Percentiles rank a stretch among this genome's conserved stretches.
Conservation (phyloP, 23 tunicate species). For the Oikopleura dioica region DNA sequence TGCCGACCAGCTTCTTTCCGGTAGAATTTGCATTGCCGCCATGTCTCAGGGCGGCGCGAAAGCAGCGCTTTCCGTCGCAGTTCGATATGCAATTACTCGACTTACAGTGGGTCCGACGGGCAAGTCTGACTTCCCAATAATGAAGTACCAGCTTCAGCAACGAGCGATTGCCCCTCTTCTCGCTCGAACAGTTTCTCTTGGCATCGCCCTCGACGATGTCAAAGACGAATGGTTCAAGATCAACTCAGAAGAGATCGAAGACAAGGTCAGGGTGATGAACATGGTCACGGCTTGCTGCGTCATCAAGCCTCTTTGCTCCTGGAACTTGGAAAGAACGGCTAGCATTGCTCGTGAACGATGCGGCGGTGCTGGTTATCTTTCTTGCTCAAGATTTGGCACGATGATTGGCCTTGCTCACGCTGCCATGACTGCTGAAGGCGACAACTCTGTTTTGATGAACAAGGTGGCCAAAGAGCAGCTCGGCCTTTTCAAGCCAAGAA, state of each 20-base stretch:
- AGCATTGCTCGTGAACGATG: slow-evolving; percentile 55
- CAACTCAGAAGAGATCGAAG: not conserved
- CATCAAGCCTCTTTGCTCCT: slow-evolving; percentile 67
- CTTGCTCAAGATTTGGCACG: slow-evolving; percentile 85
- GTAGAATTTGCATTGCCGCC: slow-evolving; percentile 97
- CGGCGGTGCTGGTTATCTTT: slow-evolving; percentile 92
- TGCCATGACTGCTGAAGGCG: slow-evolving; percentile 98
- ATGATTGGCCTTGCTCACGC: slow-evolving; percentile 87
- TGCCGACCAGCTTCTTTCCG: slow-evolving; percentile 83
- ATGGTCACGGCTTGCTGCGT: slow-evolving; percentile 85
- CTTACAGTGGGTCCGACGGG: slow-evolving; percentile 68
- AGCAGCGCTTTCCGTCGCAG: slow-evolving; percentile 50
- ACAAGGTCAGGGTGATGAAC: slow-evolving; percentile 12
- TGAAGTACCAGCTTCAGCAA: slow-evolving; percentile 40
- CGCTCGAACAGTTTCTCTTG: slow-evolving; percentile 65
- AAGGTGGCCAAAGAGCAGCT: slow-evolving; percentile 87
- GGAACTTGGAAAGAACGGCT: slow-evolving; percentile 61
- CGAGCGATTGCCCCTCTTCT: slow-evolving; percentile 46
- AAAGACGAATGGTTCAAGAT: slow-evolving; percentile 13
- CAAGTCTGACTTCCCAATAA: slow-evolving; percentile 62
- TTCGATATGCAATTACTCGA: slow-evolving; percentile 71
- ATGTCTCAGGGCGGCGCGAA: slow-evolving; percentile 82
- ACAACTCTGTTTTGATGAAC: slow-evolving; percentile 30
- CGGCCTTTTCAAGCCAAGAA: slow-evolving; percentile 25
- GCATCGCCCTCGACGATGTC: slow-evolving; percentile 68